Percentiles rank a stretch among this genome's conserved stretches.
phyloP scores from a whole-genome alignment of 2,113 vertebrate genomes.

The Trogon surrucura region DNA sequence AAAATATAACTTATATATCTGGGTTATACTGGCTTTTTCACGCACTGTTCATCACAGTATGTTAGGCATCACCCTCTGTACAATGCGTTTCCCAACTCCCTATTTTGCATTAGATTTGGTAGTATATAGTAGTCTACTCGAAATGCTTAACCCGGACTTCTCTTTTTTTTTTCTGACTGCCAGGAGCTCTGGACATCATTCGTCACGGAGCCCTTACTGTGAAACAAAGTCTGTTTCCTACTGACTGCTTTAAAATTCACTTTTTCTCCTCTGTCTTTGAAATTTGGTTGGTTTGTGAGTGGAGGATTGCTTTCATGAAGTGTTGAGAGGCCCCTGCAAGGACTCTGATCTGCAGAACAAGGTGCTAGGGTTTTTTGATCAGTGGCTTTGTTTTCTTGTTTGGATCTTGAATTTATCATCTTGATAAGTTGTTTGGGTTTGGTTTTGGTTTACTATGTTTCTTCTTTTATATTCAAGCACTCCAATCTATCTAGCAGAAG shows the following conservation, averaged over 20 bases:
- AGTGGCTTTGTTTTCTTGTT: neutral
- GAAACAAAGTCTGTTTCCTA: neutral
- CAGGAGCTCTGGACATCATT: neutral
- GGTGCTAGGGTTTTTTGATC: neutral
- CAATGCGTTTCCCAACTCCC: neutral
- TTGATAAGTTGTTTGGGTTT: neutral
- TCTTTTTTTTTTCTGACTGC: neutral
- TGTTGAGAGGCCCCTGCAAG: neutral
- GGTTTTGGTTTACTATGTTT: neutral
- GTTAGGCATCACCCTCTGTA: accelerated
- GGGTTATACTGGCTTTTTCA: accelerated
- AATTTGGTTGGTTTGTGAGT: neutral
- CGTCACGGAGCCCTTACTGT: neutral
- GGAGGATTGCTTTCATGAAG: neutral
- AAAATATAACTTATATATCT: neutral
- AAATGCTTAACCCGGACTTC: neutral
- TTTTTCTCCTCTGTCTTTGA: slow-evolving; percentile 6
- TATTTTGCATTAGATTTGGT: neutral
- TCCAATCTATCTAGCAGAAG: neutral
- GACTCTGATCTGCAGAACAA: slow-evolving; percentile 11
- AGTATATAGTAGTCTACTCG: neutral
- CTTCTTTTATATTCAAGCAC: slow-evolving; percentile 2
- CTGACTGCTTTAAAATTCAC: slow-evolving; percentile 11
- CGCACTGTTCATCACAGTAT: neutral
- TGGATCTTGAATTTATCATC: neutral